Evolutionary conservation across 2,797 vertebrate species (phyloP), one percentile per base, ranked within the genome.

Genomic region (Smutsia gigantea): DNA sequence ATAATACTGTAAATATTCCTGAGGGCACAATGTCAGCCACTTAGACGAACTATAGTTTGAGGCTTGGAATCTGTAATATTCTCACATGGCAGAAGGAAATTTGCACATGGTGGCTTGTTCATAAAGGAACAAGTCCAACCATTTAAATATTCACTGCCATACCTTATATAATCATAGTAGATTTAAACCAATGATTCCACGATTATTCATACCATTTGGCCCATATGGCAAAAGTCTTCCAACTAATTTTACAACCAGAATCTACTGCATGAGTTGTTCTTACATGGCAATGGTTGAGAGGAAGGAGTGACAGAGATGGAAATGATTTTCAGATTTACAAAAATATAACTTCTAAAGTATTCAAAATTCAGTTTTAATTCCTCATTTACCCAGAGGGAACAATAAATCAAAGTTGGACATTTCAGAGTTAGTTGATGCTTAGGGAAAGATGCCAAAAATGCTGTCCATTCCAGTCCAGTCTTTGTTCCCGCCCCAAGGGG

Each of bases 201-300:
- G 81, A 64, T 94, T 91, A 91, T 88, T 66, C 83, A 61, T 68
- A 78, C 34, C 55, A 64, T n/a, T 89, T 87, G 79, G 86, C 53
- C 91, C 92, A 95, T 79, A 96, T 91, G 86, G 85, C 82, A 87
- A 84, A 92, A 86, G 64, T 79, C 94, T 87, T 78, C 82, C n/a
- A 89, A 57, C 89, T 90, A 94, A 83, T 79, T 97, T 94, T 82
- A 86, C 69, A 90, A 88, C 82, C 83, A 91, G 63, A 95, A 94
- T 61, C 69, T 88, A 94, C 31, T 66, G 49, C 53, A 42, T 34
- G 31, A 49, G 53, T 88, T 90, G n/a, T 93, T 95, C 77, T 69
- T 90, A 78, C 77, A 90, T 12, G 61, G 85, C 46, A 72, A 72
- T 42, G 64, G 21, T 66, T 96, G 75, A 90, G 53, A 92, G 59